Percentiles rank a stretch among this genome's conserved stretches.
phyloP scores from a whole-genome alignment of 1,140 invertebrate species.

The Semibalanus balanoides region DNA sequence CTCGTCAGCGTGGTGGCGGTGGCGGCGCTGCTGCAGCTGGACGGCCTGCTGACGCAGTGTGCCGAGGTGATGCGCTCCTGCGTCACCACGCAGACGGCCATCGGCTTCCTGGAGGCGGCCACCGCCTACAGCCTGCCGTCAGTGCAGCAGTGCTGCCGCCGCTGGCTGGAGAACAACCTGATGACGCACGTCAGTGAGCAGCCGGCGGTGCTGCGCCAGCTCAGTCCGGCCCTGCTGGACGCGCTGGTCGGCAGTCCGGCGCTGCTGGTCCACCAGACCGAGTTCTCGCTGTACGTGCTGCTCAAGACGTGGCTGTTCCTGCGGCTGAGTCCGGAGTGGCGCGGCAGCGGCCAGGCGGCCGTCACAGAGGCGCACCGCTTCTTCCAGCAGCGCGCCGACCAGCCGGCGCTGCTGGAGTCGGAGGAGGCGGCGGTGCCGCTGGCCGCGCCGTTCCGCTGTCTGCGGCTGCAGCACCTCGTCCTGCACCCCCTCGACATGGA shows the following conservation, averaged over 20 bases:
- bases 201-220: not conserved
- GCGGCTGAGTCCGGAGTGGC: conserved; percentile 29
- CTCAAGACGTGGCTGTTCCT: conserved; percentile 48
- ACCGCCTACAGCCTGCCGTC: conserved; percentile 16
- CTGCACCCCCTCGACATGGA: conserved; percentile 54
- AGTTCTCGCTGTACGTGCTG: conserved; percentile 61
- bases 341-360: conserved; percentile 25
- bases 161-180: conserved; percentile 20
- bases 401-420: conserved; percentile 32
- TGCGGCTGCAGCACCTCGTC: conserved; percentile 52
- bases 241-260: conserved; percentile 46
- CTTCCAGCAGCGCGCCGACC: conserved; percentile 28
- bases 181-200: conserved; percentile 4
- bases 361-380: conserved; percentile 30
- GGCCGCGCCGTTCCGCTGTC: conserved; percentile 42
- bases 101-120: conserved; percentile 17
- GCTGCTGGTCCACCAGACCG: conserved; percentile 61
- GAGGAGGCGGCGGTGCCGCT: conserved; percentile 43
- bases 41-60: conserved; percentile 59
- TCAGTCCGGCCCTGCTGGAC: conserved; percentile 43
- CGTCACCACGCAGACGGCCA: conserved; percentile 34
- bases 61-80: conserved; percentile 58
- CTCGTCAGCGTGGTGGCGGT: conserved; percentile 56
- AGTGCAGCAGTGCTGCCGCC: conserved; percentile 16
- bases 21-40: conserved; percentile 59